Evolutionary conservation across 2,888 invertebrate species (phyloP).

Genomic region (Hemaris fuciformis): DNA sequence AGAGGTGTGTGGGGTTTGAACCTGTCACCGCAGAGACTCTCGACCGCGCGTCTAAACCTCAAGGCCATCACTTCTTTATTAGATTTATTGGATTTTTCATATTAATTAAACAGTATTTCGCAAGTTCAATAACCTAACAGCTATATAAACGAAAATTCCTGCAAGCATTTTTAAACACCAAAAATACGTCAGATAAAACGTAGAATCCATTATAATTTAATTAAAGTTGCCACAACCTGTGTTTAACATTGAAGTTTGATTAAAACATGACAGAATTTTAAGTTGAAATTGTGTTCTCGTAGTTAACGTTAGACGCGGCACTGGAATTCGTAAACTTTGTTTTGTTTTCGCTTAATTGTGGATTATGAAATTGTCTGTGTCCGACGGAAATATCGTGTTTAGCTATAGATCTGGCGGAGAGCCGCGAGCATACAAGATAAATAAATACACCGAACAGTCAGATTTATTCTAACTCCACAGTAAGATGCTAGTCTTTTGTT

Average conservation of each 20-base stretch:
- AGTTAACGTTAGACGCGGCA: neutral
- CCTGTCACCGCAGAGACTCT: too few species aligned
- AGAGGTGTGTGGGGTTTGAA: too few species aligned
- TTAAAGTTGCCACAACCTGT: conserved; percentile 9
- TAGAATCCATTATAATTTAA: conserved; percentile 11
- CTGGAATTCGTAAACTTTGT: neutral
- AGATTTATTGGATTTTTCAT: too few species aligned
- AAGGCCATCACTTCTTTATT: too few species aligned
- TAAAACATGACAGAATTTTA: conserved; percentile 14
- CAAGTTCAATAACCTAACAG: neutral
- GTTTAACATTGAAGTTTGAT: conserved; percentile 13
- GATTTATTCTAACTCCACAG: too few species aligned
- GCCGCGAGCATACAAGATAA: too few species aligned
- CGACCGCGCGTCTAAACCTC: too few species aligned
- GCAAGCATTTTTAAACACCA: neutral
- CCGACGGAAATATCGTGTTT: too few species aligned
- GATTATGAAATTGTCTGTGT: neutral
- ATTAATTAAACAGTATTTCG: neutral
- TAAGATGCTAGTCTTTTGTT: too few species aligned
- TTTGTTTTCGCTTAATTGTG: neutral
- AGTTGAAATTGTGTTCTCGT: conserved; percentile 13
- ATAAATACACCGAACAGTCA: too few species aligned
- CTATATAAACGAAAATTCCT: neutral
- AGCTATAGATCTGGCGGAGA: too few species aligned
- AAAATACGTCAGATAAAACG: neutral